Conservation (phyloP, 2,888 invertebrate species). For the Syrphus vitripennis region DNA sequence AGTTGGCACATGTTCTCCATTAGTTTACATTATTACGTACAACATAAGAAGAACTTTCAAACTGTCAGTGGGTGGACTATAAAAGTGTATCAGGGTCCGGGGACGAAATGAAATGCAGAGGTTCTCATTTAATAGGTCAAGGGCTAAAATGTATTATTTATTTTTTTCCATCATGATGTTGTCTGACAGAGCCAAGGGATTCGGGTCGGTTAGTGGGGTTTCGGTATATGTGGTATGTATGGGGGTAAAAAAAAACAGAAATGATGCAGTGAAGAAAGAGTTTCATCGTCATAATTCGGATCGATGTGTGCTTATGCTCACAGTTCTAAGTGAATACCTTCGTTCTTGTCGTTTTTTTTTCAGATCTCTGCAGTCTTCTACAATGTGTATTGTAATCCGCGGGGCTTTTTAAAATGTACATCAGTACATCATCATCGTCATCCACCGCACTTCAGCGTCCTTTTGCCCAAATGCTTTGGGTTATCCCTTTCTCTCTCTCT, state of each 20-base stretch:
- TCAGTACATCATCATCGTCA: slow-evolving; percentile 12
- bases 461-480: background rate
- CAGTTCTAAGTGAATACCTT: slow-evolving; percentile 49
- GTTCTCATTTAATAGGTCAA: slow-evolving; percentile 67
- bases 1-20: background rate
- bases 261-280: slow-evolving; percentile 30
- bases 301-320: slow-evolving; percentile 60
- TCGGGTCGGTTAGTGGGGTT: background rate
- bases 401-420: slow-evolving; percentile 35
- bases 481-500: background rate
- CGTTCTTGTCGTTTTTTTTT: slow-evolving; percentile 29
- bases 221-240: background rate
- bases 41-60: slow-evolving; percentile 25
- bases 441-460: background rate
- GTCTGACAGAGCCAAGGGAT: slow-evolving; percentile 39
- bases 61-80: background rate
- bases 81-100: slow-evolving; percentile 38
- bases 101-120: slow-evolving; percentile 42
- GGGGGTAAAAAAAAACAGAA: background rate
- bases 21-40: background rate
- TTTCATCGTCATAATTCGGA: slow-evolving; percentile 44
- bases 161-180: slow-evolving; percentile 57
- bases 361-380: slow-evolving; percentile 10
- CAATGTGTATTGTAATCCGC: slow-evolving; percentile 39
- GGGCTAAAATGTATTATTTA: slow-evolving; percentile 64